Conservation (phyloP, 2,888 invertebrate species). For the Harmothoe impar region DNA sequence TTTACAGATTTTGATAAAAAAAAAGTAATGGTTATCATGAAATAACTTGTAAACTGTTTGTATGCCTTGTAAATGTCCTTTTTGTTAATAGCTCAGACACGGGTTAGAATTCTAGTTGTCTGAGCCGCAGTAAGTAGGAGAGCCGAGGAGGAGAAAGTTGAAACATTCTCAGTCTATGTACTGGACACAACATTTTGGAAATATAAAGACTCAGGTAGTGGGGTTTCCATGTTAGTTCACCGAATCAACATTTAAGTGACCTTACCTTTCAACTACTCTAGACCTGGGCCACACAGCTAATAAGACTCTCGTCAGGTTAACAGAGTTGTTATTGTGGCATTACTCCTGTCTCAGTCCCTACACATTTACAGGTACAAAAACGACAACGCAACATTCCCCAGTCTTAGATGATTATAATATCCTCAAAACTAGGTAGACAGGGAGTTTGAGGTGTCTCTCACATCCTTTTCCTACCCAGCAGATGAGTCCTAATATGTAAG, state of each 20-base stretch:
- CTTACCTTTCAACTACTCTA: background rate
- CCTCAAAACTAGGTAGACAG: too few relatives aligned
- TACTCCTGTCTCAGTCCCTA: constrained; percentile 14
- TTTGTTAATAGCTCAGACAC: background rate
- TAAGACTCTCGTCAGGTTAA: background rate
- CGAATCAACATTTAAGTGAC: background rate
- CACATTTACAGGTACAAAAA: too few relatives aligned
- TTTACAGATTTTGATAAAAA: too few relatives aligned
- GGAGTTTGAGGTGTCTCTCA: too few relatives aligned
- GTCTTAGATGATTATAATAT: too few relatives aligned
- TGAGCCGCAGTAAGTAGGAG: background rate
- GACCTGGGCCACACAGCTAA: background rate
- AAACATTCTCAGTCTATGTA: background rate
- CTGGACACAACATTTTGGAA: background rate
- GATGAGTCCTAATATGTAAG: too few relatives aligned
- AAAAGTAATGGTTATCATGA: too few relatives aligned
- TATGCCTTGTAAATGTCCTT: too few relatives aligned
- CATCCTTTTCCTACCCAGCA: too few relatives aligned
- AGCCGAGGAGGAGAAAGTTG: background rate
- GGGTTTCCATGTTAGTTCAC: background rate
- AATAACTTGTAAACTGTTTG: too few relatives aligned
- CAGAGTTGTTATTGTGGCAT: background rate
- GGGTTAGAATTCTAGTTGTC: background rate
- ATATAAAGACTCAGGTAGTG: background rate
- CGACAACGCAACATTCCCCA: too few relatives aligned